phyloP scores from a whole-genome alignment of 2,888 invertebrate genomes.

The Pachymerium ferrugineum region DNA sequence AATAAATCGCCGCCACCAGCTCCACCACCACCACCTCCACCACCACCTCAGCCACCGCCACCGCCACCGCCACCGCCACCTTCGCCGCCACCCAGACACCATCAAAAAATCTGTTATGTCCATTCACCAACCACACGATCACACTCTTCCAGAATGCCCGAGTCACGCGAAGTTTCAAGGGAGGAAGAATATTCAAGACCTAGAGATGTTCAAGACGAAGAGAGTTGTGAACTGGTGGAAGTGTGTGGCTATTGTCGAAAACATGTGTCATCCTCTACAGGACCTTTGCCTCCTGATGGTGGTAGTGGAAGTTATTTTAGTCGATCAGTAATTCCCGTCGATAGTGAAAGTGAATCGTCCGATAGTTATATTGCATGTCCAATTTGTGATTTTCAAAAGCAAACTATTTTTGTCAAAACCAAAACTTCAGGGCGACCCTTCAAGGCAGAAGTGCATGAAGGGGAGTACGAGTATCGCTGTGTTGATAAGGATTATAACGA shows the following conservation, averaged over 20 bases:
- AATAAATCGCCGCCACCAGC: too few relatives aligned
- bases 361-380: neutral
- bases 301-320: neutral
- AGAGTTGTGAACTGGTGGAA: neutral
- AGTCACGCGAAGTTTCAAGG: neutral
- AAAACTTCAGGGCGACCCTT: neutral
- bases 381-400: neutral
- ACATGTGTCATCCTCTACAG: neutral
- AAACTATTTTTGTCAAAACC: neutral
- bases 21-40: too few relatives aligned
- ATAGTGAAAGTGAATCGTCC: neutral
- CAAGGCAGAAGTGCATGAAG: neutral
- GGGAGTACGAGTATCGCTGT: neutral
- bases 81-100: too few relatives aligned
- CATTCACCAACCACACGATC: too few relatives aligned
- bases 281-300: neutral
- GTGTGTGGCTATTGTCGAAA: neutral
- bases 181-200: neutral
- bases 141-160: too few relatives aligned
- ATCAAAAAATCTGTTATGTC: too few relatives aligned
- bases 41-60: too few relatives aligned
- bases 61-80: too few relatives aligned
- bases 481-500: neutral
- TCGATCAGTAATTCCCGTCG: neutral
- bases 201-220: neutral